Base-by-base conservation (phyloP, 2,797 vertebrate genomes). In the Chloroceryle amazona region DNA sequence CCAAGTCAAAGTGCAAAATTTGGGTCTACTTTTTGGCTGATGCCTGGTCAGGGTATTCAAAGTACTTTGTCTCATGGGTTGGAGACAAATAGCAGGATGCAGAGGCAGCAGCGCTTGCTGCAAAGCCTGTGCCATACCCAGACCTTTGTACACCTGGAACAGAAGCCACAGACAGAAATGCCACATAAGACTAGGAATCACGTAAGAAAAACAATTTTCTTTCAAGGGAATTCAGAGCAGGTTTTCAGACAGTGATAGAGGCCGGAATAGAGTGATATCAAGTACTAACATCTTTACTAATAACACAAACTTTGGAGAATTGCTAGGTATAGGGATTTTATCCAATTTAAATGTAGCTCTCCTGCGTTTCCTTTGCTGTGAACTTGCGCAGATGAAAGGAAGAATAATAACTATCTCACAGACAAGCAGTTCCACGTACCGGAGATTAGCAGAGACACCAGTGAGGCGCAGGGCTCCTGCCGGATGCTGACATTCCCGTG, bases 311-410 rank as follows among this genome's bases (percentile, higher is more conserved):
- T 95, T 90, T 17, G 67, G 82, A 88, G 76, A 89, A 86, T 84
- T 0, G 0, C 86, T 46, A 63, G 86, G 67, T 83, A 31, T 13
- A 22, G 86, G 71, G 91, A 86, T 92, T 96, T 94, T 74, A 86
- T 63, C 83, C 89, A 60, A 86, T 95, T 94, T 95, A 93, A 88
- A 90, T 80, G 80, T 84, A 89, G 66, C 76, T 92, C 93, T 92
- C 89, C 89, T 89, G 86, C 5, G 1, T 71, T 96, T 71, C 76
- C 73, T 95, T 81, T 76, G 86, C 83, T 94, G 83, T 8, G 11
- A 89, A 92, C 74, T 67, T 54, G 68, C 3, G 13, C 65, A 80
- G 90, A 85, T 89, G 95, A 95, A 94, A 96, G 71, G 71, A 91
- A 89, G 74, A 95, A 86, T 90, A 93, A 78, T 73, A 95, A 90